Base-by-base conservation (phyloP, 2,797 vertebrate genomes). In the Molossus molossus region DNA sequence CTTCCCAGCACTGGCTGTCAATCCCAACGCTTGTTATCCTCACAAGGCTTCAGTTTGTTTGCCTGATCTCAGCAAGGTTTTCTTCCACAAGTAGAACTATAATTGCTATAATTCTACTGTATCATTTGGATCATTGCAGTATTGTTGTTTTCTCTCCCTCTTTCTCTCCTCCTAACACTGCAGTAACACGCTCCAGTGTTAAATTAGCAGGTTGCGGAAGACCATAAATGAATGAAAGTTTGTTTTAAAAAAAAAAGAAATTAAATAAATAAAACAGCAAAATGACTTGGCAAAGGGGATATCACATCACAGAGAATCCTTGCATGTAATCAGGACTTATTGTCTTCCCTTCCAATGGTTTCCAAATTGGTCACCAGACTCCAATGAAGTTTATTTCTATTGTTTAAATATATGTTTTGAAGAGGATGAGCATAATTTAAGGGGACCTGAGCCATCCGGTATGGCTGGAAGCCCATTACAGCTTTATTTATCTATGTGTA, bases 21-120 rank as follows among this genome's bases (percentile, higher is more conserved):
- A 97, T 98, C 98, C 95, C 60, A 25, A 81, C 55, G 97, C 97
- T 98, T 94, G 98, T 98, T 98, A 98, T 96, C 98, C 98, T 98
- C 94, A 91, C 98, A 96, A 97, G 98, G 98, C 98, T 98, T 98
- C 98, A 87, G 98, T 98, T 98, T 98, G 98, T 98, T 98, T 98
- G 98, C 98, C 98, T 98, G 98, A 98, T 98, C 98, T 98, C 98
- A 98, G 98, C 98, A 98, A 98, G 98, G 98, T 98, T 98, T 98
- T 98, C 98, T 98, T 98, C 98, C 98, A 97, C 97, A 97, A 98
- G 98, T 98, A 98, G 98, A 98, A 98, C 98, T 98, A 97, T 98
- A 98, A 99, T 98, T 98, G 98, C 98, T 98, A 96, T 98, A 98
- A 99, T 98, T 98, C 98, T 97, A 98, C 98, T 98, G 97, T 98